Conservation (phyloP, 2,113 vertebrate genomes). For the Pterocles gutturalis region DNA sequence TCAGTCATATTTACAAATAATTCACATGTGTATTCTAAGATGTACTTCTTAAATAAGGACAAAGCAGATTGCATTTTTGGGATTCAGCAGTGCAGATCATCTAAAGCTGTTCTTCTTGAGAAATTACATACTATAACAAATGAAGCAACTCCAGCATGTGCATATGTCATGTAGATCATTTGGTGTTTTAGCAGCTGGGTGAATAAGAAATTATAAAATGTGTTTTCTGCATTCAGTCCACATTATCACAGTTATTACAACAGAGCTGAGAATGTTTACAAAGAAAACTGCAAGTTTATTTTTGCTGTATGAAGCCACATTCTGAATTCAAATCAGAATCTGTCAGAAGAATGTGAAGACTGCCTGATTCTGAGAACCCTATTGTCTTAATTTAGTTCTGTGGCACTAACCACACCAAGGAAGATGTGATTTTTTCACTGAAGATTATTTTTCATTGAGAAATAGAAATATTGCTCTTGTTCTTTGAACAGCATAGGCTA, state of each 20-base stretch:
- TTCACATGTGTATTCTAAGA: slow-evolving; percentile 33
- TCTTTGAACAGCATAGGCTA: not conserved
- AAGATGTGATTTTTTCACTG: not conserved
- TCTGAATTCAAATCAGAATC: slow-evolving; percentile 5
- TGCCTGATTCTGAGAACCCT: not conserved
- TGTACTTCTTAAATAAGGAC: slow-evolving; percentile 39
- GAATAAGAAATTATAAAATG: not conserved
- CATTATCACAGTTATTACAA: not conserved
- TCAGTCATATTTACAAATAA: slow-evolving; percentile 33
- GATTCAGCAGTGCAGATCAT: slow-evolving; percentile 45
- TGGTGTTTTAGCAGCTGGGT: slow-evolving; percentile 32
- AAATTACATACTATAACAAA: not conserved
- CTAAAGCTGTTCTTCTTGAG: slow-evolving; percentile 40
- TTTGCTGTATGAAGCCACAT: not conserved
- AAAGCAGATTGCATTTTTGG: slow-evolving; percentile 48
- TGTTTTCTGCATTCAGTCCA: not conserved
- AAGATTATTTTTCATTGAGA: not conserved
- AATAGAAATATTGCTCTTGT: not conserved
- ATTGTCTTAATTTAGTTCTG: not conserved
- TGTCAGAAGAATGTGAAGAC: not conserved
- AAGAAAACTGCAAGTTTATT: not conserved
- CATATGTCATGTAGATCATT: slow-evolving; percentile 1
- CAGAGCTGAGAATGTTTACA: slow-evolving; percentile 4
- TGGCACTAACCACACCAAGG: not conserved
- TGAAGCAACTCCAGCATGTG: not conserved